A percentile compares a stretch with the other conserved stretches of the same genome.
These are phyloP conservation scores for Nasonovia ribisnigri DNA, from an alignment of 2,888 invertebrate genomes.

Conservation along the genomic window DNA sequence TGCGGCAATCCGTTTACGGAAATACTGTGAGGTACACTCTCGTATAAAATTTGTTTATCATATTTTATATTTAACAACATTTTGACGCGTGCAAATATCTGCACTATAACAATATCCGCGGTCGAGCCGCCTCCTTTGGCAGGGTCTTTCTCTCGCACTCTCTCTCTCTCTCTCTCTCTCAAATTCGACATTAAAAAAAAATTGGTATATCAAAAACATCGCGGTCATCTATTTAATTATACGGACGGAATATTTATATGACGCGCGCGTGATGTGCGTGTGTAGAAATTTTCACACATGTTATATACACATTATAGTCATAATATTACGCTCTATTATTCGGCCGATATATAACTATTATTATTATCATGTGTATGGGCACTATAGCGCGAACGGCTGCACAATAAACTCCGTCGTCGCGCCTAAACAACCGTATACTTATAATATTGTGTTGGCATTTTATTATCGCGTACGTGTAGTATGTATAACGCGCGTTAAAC, in stretches of 20 bases:
- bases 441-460: conserved; percentile 31
- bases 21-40: neutral
- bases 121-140: neutral
- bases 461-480: conserved; percentile 11
- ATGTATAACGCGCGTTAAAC: conserved; percentile 6
- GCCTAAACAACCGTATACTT: conserved; percentile 52
- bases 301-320: neutral
- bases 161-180: neutral
- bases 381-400: neutral
- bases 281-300: conserved; percentile 31
- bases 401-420: conserved; percentile 26
- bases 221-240: conserved; percentile 41
- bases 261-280: neutral
- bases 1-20: neutral
- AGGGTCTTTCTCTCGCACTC: neutral
- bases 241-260: neutral
- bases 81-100: neutral
- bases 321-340: conserved; percentile 1
- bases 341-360: neutral
- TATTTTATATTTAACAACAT: neutral
- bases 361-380: neutral
- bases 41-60: neutral
- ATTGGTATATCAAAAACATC: neutral
- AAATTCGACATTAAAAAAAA: neutral
- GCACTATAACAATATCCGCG: neutral